phyloP scores from a whole-genome alignment of 2,113 vertebrate genomes.

The Glaucidium brasilianum region DNA sequence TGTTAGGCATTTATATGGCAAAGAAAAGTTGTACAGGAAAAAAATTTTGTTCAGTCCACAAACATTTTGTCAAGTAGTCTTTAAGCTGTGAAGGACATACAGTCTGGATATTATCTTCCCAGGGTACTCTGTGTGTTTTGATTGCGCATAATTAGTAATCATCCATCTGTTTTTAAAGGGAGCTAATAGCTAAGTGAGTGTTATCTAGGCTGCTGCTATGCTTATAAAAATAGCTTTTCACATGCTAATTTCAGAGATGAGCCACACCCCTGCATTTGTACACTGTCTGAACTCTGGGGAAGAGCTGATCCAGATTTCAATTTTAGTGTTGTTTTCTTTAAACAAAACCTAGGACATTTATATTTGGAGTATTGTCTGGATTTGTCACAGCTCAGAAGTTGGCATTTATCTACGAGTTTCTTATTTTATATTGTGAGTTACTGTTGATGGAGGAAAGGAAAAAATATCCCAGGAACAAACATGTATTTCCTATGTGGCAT shows the following conservation, averaged over 20 bases:
- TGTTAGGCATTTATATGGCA: background rate
- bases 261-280: slow-evolving; percentile 13
- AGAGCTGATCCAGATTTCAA: background rate
- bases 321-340: background rate
- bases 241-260: slow-evolving; percentile 38
- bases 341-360: background rate
- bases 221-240: slow-evolving; percentile 49
- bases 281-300: background rate
- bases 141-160: background rate
- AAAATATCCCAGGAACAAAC: background rate
- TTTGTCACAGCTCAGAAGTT: background rate
- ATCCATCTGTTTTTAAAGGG: background rate
- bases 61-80: background rate
- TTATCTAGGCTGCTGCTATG: background rate
- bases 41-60: background rate
- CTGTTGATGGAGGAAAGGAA: background rate
- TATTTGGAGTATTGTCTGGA: slow-evolving; percentile 23
- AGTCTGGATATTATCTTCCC: background rate
- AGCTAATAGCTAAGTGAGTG: background rate
- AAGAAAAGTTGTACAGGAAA: background rate
- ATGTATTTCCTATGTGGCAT: background rate
- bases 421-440: slow-evolving; percentile 43
- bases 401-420: background rate
- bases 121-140: background rate
- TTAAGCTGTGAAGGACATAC: background rate